A percentile compares a stretch with the other conserved stretches of the same genome.
Conservation (phyloP, 2,888 invertebrate species). For the Troglohyphantes excavatus region DNA sequence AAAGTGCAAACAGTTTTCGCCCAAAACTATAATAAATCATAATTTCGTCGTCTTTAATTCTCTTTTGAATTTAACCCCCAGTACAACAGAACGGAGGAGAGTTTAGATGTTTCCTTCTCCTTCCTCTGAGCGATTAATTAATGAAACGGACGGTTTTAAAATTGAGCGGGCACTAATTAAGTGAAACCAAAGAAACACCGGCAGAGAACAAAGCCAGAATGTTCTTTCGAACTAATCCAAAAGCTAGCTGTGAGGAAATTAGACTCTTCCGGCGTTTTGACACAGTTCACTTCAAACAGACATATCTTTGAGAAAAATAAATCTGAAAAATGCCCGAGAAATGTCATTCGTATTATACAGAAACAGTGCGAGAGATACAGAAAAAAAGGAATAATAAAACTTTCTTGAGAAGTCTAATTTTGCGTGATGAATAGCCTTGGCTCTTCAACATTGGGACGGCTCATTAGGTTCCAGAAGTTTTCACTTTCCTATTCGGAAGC, state of each 20-base stretch:
- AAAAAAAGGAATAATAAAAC: conserved; percentile 27
- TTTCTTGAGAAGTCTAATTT: conserved; percentile 39
- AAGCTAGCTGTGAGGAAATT: conserved; percentile 1
- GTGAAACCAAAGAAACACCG: background rate
- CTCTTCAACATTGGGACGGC: background rate
- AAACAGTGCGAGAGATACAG: background rate
- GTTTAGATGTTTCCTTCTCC: background rate
- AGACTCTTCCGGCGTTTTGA: background rate
- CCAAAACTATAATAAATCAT: conserved; percentile 12
- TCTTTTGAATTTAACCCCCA: background rate
- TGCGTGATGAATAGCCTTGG: conserved; percentile 33
- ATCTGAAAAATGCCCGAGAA: conserved; percentile 29
- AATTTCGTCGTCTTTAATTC: conserved; percentile 13
- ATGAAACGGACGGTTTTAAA: conserved; percentile 6
- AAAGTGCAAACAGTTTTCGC: background rate
- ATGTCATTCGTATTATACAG: conserved; percentile 35
- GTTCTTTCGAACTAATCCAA: conserved; percentile 28
- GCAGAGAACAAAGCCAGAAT: background rate
- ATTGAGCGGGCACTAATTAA: conserved; percentile 31
- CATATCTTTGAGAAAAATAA: conserved; percentile 21
- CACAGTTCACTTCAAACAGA: background rate
- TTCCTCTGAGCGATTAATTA: background rate
- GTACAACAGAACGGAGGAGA: background rate
- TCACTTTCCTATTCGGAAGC: background rate
- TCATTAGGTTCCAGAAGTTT: conserved; percentile 12